Conservation (phyloP, 2,797 vertebrate species). For the Melanogrammus aeglefinus region DNA sequence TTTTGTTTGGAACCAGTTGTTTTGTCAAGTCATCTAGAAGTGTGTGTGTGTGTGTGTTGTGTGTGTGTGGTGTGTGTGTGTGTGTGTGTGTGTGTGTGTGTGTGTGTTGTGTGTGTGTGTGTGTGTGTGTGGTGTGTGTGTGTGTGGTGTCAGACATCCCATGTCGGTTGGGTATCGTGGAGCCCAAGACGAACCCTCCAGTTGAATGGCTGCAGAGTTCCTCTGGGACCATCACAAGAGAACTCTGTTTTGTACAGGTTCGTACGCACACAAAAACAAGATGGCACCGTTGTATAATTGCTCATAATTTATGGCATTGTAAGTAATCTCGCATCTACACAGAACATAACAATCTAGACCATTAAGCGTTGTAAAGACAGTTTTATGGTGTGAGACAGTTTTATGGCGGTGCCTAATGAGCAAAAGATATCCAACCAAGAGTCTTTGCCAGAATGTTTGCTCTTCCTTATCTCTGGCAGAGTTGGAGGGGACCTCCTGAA, state of each 20-base stretch:
- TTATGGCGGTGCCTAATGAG: too few relatives aligned
- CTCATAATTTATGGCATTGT: slow-evolving; percentile 13
- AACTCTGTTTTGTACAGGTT: slow-evolving; percentile 95
- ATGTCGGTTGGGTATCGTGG: slow-evolving; percentile 96
- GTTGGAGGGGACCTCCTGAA: neutral
- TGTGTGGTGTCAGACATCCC: slow-evolving; percentile 82
- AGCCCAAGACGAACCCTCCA: slow-evolving; percentile 91
- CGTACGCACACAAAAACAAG: slow-evolving; percentile 31
- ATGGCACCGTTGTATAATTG: neutral
- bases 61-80: too few relatives aligned
- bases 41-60: slow-evolving; percentile 33
- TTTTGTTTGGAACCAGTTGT: too few relatives aligned
- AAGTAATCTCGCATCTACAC: neutral
- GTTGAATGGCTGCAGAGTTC: slow-evolving; percentile 94
- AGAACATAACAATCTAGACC: neutral
- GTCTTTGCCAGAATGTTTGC: neutral
- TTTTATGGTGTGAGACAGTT: too few relatives aligned
- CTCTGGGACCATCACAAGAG: slow-evolving; percentile 94
- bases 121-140: too few relatives aligned
- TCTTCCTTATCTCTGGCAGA: neutral
- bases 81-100: too few relatives aligned
- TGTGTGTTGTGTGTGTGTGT: too few relatives aligned
- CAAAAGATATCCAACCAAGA: too few relatives aligned
- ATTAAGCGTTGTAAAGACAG: too few relatives aligned
- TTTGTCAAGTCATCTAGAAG: neutral